Evolutionary conservation across 2,797 vertebrate genomes (phyloP).

Genomic region (Eurystomus glaucurus): DNA sequence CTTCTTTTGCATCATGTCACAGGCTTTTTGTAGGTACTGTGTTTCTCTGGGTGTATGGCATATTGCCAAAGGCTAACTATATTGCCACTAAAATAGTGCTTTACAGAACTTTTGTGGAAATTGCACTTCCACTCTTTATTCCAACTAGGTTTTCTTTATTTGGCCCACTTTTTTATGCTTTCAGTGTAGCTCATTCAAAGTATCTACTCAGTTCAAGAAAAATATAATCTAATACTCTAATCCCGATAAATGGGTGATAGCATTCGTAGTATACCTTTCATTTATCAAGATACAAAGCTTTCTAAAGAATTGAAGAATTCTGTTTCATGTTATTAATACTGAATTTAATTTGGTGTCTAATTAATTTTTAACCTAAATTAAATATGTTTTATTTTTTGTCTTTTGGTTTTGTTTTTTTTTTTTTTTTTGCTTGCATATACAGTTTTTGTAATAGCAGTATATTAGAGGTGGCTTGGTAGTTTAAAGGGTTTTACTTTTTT

Average conservation of each 20-base stretch:
- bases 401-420: neutral
- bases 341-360: neutral
- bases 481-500: neutral
- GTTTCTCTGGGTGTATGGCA: constrained; percentile 6
- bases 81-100: constrained; percentile 20
- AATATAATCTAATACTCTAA: neutral
- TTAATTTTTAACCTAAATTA: neutral
- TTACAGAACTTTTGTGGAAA: constrained; percentile 40
- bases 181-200: neutral
- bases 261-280: neutral
- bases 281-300: neutral
- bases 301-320: constrained; percentile 6
- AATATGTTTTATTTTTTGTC: neutral
- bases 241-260: neutral
- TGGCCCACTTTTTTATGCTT: neutral
- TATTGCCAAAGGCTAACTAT: neutral
- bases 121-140: neutral
- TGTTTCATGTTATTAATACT: neutral
- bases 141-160: neutral
- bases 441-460: neutral
- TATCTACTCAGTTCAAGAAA: neutral
- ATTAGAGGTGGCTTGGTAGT: neutral
- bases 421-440: neutral
- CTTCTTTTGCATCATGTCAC: constrained; percentile 1
- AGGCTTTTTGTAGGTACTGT: neutral